Evolutionary conservation across 2,113 vertebrate species (phyloP).

Genomic region (Progne subis): DNA sequence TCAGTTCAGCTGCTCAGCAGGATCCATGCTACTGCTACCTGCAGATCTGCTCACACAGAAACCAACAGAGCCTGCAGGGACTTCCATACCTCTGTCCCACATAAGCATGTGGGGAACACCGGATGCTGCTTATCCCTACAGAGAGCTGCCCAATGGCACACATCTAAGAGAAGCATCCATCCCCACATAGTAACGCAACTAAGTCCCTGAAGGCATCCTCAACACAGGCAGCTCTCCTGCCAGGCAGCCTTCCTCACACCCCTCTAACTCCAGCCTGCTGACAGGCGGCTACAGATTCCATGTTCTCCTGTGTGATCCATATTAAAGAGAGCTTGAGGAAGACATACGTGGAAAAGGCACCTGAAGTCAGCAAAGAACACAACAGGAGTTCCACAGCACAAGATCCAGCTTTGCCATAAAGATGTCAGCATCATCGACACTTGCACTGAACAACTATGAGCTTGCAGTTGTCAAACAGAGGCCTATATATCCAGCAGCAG

Average conservation of each 20-base stretch:
- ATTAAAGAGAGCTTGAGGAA: not conserved
- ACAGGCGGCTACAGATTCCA: not conserved
- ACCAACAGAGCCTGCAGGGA: not conserved
- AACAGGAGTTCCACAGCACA: not conserved
- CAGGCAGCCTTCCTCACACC: not conserved
- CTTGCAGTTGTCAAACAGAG: not conserved
- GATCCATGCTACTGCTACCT: not conserved
- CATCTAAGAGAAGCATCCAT: not conserved
- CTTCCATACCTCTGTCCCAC: not conserved
- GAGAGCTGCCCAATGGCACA: not conserved
- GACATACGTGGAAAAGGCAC: not conserved
- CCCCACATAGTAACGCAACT: not conserved
- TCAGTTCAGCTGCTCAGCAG: not conserved
- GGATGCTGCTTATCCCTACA: not conserved
- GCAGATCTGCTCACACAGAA: not conserved
- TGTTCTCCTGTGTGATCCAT: not conserved
- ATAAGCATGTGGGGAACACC: not conserved
- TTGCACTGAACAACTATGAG: not conserved
- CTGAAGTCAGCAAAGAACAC: not conserved
- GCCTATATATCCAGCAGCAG: not conserved
- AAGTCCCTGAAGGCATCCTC: not conserved
- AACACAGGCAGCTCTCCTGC: not conserved
- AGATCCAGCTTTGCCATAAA: not conserved
- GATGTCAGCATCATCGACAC: not conserved
- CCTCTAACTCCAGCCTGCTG: not conserved